Conservation (phyloP, 2,113 vertebrate genomes). For the Ptyas mucosa region DNA sequence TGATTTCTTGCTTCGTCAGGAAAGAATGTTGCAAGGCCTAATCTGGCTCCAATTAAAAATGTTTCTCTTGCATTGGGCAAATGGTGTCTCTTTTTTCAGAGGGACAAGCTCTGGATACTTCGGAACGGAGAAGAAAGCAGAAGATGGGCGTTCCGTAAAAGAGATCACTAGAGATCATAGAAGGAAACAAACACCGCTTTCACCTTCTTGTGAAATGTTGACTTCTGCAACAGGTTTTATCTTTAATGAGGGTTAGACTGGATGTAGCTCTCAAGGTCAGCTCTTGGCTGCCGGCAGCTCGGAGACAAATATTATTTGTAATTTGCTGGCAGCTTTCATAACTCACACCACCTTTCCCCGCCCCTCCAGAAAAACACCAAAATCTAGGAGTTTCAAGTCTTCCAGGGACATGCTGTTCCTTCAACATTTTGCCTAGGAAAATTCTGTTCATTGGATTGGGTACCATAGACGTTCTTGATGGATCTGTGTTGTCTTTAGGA, state of each 20-base stretch:
- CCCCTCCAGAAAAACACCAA: neutral
- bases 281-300: neutral
- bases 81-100: neutral
- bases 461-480: neutral
- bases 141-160: constrained; percentile 20
- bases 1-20: neutral
- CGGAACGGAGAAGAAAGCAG: neutral
- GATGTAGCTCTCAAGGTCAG: constrained; percentile 1
- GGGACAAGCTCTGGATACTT: neutral
- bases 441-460: neutral
- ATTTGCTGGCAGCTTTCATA: neutral
- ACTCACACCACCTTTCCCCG: neutral
- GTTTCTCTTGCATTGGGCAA: neutral
- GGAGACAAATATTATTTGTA: neutral
- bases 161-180: neutral
- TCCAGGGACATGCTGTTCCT: neutral
- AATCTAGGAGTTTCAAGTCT: neutral
- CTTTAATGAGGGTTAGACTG: neutral
- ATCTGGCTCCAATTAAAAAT: neutral
- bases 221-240: neutral
- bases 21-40: constrained; percentile 18
- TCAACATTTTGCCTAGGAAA: neutral
- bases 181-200: neutral
- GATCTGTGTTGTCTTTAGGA: neutral
- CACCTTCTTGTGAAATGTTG: neutral